phyloP scores from a whole-genome alignment of 2,113 vertebrate species.

The Crypturellus undulatus region DNA sequence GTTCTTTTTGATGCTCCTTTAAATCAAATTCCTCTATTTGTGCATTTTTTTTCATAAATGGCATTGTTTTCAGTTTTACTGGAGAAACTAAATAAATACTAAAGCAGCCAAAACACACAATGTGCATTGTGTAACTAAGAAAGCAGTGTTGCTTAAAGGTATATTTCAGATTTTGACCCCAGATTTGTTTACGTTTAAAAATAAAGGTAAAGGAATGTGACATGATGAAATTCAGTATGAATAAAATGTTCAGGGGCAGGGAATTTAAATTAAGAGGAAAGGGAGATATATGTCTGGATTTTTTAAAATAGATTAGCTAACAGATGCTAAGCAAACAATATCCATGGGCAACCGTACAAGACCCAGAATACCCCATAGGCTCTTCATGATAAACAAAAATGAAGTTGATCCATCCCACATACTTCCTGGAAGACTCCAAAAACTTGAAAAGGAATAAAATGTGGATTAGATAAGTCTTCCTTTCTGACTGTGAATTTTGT shows the following conservation, averaged over 20 bases:
- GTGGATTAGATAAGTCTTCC: not conserved
- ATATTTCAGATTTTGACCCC: not conserved
- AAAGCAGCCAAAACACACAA: not conserved
- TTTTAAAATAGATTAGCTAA: not conserved
- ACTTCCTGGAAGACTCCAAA: not conserved
- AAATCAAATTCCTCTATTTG: not conserved
- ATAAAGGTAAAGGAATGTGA: not conserved
- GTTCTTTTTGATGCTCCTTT: not conserved
- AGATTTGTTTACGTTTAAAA: not conserved
- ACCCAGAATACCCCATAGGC: not conserved
- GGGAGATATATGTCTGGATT: not conserved
- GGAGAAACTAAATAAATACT: not conserved
- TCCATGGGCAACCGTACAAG: not conserved
- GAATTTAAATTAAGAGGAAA: not conserved
- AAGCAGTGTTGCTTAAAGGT: not conserved
- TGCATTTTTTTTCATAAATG: not conserved
- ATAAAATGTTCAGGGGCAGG: not conserved
- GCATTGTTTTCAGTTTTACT: constrained; percentile 36
- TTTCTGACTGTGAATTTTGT: not conserved
- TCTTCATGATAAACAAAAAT: not conserved
- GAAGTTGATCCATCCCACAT: not conserved
- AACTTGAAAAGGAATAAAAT: not conserved
- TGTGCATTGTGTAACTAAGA: not conserved
- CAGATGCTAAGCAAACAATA: not conserved
- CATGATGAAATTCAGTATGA: not conserved